Percentiles rank a stretch among this genome's conserved stretches.
phyloP scores from a whole-genome alignment of 2,888 invertebrate genomes.

The Volucella inflata region DNA sequence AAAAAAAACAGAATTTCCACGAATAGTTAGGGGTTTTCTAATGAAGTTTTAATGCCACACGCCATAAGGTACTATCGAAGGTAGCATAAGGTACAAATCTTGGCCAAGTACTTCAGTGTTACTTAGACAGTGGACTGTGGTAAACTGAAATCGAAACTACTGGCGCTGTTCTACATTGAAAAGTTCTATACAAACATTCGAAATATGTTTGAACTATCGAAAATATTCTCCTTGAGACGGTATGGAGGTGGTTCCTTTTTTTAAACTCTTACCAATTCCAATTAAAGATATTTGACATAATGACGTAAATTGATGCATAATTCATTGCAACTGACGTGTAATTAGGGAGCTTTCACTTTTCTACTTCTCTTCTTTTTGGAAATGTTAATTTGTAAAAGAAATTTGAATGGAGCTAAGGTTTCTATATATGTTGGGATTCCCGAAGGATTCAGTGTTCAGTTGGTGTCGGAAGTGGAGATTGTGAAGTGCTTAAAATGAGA shows the following conservation, averaged over 20 bases:
- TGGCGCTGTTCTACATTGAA: not conserved
- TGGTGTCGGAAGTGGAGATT: slow-evolving; percentile 32
- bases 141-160: slow-evolving; percentile 28
- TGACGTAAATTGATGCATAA: slow-evolving; percentile 53
- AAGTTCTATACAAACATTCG: not conserved
- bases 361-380: not conserved
- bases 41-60: slow-evolving; percentile 79
- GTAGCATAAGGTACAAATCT: slow-evolving; percentile 30
- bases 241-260: slow-evolving; percentile 76
- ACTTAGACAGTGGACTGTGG: slow-evolving; percentile 68
- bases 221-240: slow-evolving; percentile 81
- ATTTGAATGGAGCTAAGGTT: slow-evolving; percentile 19
- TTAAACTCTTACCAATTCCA: slow-evolving; percentile 18
- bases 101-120: slow-evolving; percentile 57
- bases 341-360: slow-evolving; percentile 19
- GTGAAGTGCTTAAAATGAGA: slow-evolving; percentile 40
- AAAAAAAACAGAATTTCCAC: slow-evolving; percentile 22
- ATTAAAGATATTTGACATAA: slow-evolving; percentile 34
- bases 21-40: slow-evolving; percentile 57
- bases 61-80: slow-evolving; percentile 62
- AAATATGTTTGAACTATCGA: slow-evolving; percentile 82
- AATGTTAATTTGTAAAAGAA: not conserved
- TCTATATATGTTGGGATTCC: slow-evolving; percentile 10
- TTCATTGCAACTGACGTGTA: slow-evolving; percentile 16
- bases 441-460: slow-evolving; percentile 39